Conservation (phyloP, 1,140 invertebrate genomes). For the Druon quercuslanigerum region DNA sequence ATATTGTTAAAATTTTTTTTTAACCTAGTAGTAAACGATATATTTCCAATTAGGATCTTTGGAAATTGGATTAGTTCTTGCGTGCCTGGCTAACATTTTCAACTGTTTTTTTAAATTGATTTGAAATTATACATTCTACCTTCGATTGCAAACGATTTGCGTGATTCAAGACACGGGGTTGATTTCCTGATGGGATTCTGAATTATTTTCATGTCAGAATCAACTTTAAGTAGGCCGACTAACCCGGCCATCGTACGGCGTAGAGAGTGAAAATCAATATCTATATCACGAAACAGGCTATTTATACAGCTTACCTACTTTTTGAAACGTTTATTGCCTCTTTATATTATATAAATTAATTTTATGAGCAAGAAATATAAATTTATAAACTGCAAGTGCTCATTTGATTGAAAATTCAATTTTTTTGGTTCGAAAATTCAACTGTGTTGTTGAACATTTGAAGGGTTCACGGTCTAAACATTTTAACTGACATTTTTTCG, state of each 20-base stretch:
- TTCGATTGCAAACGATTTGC: constrained; percentile 5
- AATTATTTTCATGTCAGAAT: constrained; percentile 48
- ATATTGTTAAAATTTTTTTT: too few species aligned
- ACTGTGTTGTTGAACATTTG: too few species aligned
- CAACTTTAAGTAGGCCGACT: constrained; percentile 61
- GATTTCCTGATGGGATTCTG: constrained; percentile 42
- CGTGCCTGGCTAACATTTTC: background rate
- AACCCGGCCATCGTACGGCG: constrained; percentile 45
- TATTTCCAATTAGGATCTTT: background rate
- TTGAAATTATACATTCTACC: background rate
- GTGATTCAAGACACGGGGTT: constrained; percentile 35
- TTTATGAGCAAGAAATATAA: background rate
- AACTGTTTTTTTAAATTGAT: constrained; percentile 2
- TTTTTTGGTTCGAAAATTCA: too few species aligned
- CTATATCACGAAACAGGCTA: constrained; percentile 56
- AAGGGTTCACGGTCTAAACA: too few species aligned
- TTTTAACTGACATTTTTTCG: too few species aligned
- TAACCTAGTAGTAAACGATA: too few species aligned
- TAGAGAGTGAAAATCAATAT: constrained; percentile 63
- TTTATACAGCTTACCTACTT: constrained; percentile 38
- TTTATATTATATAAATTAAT: constrained; percentile 16
- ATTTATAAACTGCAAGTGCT: background rate
- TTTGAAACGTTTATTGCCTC: background rate
- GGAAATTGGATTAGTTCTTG: background rate
- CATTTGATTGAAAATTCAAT: too few species aligned